phyloP scores from a whole-genome alignment of 2,888 invertebrate species.

The Xylota sylvarum region DNA sequence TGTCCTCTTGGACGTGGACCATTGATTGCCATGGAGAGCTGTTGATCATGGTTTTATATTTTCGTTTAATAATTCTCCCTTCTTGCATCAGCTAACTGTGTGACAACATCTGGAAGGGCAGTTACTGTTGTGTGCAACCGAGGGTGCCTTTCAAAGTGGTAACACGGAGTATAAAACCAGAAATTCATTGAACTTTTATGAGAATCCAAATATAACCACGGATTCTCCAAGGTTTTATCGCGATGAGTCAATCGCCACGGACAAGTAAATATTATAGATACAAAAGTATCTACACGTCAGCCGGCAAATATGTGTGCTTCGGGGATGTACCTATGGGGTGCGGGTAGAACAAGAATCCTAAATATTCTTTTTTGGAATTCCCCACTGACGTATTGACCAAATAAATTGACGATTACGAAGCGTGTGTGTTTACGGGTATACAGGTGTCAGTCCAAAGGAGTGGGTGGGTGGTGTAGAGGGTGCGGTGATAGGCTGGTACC shows the following conservation, averaged over 20 bases:
- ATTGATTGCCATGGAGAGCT: constrained; percentile 26
- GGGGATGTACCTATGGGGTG: neutral
- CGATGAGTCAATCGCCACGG: neutral
- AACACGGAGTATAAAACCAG: neutral
- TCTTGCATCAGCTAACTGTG: constrained; percentile 7
- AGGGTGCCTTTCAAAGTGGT: neutral
- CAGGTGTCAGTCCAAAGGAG: neutral
- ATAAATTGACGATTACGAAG: constrained; percentile 31
- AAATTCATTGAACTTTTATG: constrained; percentile 25
- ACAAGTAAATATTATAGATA: constrained; percentile 6
- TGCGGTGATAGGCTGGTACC: constrained; percentile 26
- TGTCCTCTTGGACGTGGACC: constrained; percentile 43
- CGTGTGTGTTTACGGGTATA: neutral
- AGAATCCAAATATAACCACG: constrained; percentile 32
- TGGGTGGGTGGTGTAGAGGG: neutral
- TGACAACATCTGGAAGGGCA: constrained; percentile 34
- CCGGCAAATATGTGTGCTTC: neutral
- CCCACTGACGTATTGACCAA: constrained; percentile 12
- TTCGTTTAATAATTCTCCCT: constrained; percentile 29
- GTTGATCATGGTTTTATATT: constrained; percentile 25
- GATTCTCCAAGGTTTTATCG: constrained; percentile 5
- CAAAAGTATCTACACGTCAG: constrained; percentile 26
- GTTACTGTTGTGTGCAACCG: constrained; percentile 31
- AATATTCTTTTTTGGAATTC: constrained; percentile 17
- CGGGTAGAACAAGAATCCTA: too few relatives aligned